A percentile compares a stretch with the other conserved stretches of the same genome.
Evolutionary conservation across 2,113 vertebrate species (phyloP).

Genomic region (Lontra canadensis): DNA sequence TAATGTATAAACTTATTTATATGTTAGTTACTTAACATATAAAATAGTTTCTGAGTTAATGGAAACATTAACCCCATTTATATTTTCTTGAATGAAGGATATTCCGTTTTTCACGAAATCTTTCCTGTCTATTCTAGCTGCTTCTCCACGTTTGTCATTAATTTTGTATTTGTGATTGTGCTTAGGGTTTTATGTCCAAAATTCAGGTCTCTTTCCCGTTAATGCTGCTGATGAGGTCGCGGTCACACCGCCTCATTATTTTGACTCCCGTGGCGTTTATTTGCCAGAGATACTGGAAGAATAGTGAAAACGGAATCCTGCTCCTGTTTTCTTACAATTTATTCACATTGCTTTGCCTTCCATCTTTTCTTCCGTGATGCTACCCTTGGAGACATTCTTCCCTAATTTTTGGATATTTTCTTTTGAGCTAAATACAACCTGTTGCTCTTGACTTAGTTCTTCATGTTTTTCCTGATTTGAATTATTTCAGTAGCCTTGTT

Average conservation of each 20-base stretch:
- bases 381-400: rapidly evolving
- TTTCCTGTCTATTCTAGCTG: neutral
- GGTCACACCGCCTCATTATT: rapidly evolving
- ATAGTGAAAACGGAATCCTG: rapidly evolving
- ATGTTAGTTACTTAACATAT: no score
- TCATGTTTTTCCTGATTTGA: neutral
- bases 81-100: neutral
- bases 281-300: neutral
- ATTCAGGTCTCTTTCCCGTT: rapidly evolving
- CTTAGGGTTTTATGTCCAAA: neutral
- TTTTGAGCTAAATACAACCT: neutral
- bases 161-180: no score
- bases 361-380: rapidly evolving
- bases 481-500: no score
- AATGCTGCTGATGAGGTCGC: rapidly evolving
- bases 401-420: no score
- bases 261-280: rapidly evolving
- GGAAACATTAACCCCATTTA: neutral
- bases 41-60: neutral
- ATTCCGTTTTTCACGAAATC: neutral
- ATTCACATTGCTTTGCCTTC: rapidly evolving
- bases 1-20: no score
- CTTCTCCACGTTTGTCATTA: neutral
- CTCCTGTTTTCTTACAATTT: neutral
- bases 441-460: neutral